Evolutionary conservation across 2,113 vertebrate species (phyloP).

Genomic region (Aphyosemion australe): DNA sequence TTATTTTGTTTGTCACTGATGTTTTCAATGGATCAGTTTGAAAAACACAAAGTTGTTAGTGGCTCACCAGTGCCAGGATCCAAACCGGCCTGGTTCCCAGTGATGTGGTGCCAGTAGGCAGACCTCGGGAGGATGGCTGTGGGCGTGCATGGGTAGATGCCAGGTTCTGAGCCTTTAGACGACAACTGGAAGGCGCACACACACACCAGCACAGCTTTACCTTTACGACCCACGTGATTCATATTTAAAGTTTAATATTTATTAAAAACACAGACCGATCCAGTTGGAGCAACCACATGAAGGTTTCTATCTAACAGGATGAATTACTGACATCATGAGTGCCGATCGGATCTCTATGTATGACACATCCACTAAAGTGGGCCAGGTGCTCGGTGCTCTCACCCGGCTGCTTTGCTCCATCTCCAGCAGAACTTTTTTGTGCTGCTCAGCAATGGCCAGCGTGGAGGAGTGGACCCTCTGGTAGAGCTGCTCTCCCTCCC

Average conservation of each 20-base stretch:
- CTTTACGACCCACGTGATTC: too few species aligned
- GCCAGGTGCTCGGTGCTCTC: conserved; percentile 34
- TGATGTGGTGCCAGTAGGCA: conserved; percentile 97
- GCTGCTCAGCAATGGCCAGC: conserved; percentile 92
- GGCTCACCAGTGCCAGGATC: conserved; percentile 85
- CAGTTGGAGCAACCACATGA: too few species aligned
- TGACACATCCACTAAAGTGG: too few species aligned
- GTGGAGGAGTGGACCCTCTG: conserved; percentile 94
- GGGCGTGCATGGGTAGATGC: conserved; percentile 90
- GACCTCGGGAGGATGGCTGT: conserved; percentile 94
- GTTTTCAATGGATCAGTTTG: too few species aligned
- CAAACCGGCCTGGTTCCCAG: conserved; percentile 83
- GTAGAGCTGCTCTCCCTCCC: conserved; percentile 96
- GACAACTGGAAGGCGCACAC: conserved; percentile 76
- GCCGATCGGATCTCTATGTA: too few species aligned
- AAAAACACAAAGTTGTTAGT: conserved; percentile 10
- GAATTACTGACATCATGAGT: too few species aligned
- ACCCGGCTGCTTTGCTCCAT: conserved; percentile 95
- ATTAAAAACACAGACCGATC: too few species aligned
- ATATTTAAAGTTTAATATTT: too few species aligned
- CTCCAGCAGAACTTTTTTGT: conserved; percentile 92
- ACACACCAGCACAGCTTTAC: not conserved
- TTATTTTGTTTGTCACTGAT: too few species aligned
- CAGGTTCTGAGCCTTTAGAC: conserved; percentile 86
- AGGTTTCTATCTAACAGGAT: too few species aligned